A percentile compares a stretch with the other conserved stretches of the same genome.
phyloP scores from a whole-genome alignment of 2,797 vertebrate genomes.

The Chelon auratus region DNA sequence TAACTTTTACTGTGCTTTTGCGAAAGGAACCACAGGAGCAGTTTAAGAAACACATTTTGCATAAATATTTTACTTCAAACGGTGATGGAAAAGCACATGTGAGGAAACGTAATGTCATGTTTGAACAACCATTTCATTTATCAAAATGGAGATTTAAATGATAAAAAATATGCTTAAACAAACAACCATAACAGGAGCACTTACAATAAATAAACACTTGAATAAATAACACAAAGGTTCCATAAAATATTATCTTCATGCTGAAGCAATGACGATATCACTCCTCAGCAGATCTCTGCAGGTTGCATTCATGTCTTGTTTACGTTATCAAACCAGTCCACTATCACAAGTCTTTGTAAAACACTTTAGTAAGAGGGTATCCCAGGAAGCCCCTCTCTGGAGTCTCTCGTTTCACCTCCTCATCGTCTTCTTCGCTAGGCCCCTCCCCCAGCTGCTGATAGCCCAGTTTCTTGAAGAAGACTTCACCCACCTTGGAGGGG shows the following conservation, averaged over 20 bases:
- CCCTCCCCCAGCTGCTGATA: slow-evolving; percentile 81
- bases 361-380: slow-evolving; percentile 87
- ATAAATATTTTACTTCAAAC: slow-evolving; percentile 49
- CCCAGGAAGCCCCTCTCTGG: slow-evolving; percentile 87
- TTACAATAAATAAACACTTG: slow-evolving; percentile 60
- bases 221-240: slow-evolving; percentile 62
- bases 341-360: slow-evolving; percentile 87
- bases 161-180: slow-evolving; percentile 6
- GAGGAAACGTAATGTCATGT: not conserved
- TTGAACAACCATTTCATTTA: not conserved
- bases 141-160: slow-evolving; percentile 9
- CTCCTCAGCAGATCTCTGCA: slow-evolving; percentile 11
- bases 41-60: slow-evolving; percentile 36
- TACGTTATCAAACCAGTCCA: too few relatives aligned
- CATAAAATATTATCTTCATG: slow-evolving; percentile 41
- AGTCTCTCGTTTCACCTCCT: slow-evolving; percentile 72
- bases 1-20: not conserved
- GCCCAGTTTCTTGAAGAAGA: slow-evolving; percentile 88
- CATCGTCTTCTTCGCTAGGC: slow-evolving; percentile 68
- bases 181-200: slow-evolving; percentile 31
- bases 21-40: slow-evolving; percentile 24
- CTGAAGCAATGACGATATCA: slow-evolving; percentile 4
- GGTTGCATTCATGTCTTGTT: not conserved
- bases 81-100: slow-evolving; percentile 1
- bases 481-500: slow-evolving; percentile 85